Conservation (phyloP, 53 echinoderm and acorn worm genomes). For the Stichopus horrens region DNA sequence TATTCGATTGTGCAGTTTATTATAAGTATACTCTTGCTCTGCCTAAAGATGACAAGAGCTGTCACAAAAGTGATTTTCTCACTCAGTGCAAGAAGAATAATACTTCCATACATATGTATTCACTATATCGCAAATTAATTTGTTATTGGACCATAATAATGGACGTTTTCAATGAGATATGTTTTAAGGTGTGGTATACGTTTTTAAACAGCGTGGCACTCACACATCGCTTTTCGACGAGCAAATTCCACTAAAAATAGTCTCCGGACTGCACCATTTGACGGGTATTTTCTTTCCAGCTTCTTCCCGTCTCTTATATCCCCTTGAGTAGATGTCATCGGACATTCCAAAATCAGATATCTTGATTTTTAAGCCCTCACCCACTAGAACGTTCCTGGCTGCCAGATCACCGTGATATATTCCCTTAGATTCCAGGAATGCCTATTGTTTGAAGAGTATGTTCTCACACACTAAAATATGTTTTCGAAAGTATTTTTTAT, state of each 20-base stretch:
- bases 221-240: conserved; percentile 46
- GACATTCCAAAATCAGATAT: conserved; percentile 45
- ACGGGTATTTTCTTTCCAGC: conserved; percentile 42
- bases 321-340: conserved; percentile 47
- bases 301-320: conserved; percentile 44
- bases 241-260: conserved; percentile 40
- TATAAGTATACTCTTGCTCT: too few species aligned
- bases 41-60: too few species aligned
- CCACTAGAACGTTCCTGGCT: conserved; percentile 42
- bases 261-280: conserved; percentile 42
- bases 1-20: too few species aligned
- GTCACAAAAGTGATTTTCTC: too few species aligned
- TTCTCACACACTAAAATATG: too few species aligned
- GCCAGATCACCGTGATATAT: conserved; percentile 47
- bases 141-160: too few species aligned
- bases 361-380: conserved; percentile 15
- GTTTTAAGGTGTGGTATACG: too few species aligned
- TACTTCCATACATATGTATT: too few species aligned
- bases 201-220: not conserved
- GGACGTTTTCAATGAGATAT: too few species aligned
- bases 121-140: too few species aligned
- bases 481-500: too few species aligned
- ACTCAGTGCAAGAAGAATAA: too few species aligned
- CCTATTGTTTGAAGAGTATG: not conserved
- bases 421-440: not conserved